phyloP scores from a whole-genome alignment of 2,888 invertebrate species.

The Proisotoma minuta region DNA sequence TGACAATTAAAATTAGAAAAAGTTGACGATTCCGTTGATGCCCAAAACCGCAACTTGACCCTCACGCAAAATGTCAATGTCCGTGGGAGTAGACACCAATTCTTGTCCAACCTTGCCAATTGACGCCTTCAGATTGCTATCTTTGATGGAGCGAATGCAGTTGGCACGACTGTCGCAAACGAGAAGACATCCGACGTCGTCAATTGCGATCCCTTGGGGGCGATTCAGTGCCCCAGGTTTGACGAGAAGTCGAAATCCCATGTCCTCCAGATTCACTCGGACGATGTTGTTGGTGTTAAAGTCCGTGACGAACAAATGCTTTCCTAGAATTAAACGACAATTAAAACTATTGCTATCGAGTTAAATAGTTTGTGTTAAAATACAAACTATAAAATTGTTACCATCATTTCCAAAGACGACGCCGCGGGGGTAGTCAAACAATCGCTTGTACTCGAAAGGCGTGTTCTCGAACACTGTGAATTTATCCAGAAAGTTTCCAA shows the following conservation, averaged over 20 bases:
- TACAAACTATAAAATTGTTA: neutral
- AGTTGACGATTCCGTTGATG: too few relatives aligned
- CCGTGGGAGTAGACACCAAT: too few relatives aligned
- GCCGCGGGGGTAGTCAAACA: slow-evolving; percentile 30
- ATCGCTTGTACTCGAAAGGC: slow-evolving; percentile 21
- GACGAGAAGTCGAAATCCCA: neutral
- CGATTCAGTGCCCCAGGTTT: slow-evolving; percentile 12
- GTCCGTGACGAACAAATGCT: slow-evolving; percentile 19
- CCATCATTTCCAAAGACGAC: slow-evolving; percentile 22
- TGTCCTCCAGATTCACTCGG: neutral
- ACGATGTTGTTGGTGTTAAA: slow-evolving; percentile 19
- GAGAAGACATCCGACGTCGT: slow-evolving; percentile 16
- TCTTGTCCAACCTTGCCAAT: too few relatives aligned
- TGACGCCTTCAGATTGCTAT: too few relatives aligned
- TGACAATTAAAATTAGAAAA: too few relatives aligned
- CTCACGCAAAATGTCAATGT: too few relatives aligned
- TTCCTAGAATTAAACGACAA: slow-evolving; percentile 10
- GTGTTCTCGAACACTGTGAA: slow-evolving; percentile 27
- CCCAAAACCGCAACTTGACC: too few relatives aligned
- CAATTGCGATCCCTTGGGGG: slow-evolving; percentile 25
- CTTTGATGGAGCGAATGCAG: slow-evolving; percentile 12
- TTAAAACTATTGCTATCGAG: neutral
- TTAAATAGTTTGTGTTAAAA: neutral
- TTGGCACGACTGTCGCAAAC: slow-evolving; percentile 24
- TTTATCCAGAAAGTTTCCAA: slow-evolving; percentile 22